These are phyloP conservation scores for Ectemnius cavifrons DNA, from an alignment of 2,888 invertebrate genomes.

Conservation along the genomic window DNA sequence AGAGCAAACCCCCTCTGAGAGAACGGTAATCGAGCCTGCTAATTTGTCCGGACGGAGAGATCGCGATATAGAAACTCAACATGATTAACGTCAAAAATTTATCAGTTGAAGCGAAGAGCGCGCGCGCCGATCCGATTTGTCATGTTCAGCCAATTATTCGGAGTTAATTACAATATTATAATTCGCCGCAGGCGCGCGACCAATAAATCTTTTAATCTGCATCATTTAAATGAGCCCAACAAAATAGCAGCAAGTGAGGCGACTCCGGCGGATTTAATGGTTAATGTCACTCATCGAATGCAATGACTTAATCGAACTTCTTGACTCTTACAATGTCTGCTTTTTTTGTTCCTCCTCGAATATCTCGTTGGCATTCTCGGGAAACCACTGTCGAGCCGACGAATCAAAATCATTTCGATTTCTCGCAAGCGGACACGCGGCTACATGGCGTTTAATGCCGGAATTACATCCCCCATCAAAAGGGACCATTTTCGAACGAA, in stretches of 20 bases:
- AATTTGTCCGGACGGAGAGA: background rate
- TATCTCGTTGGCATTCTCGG: too few relatives aligned
- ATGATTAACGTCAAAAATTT: conserved; percentile 22
- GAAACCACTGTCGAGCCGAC: background rate
- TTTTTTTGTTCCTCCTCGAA: too few relatives aligned
- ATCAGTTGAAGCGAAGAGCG: conserved; percentile 8
- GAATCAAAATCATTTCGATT: conserved; percentile 8
- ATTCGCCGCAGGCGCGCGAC: background rate
- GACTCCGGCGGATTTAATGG: background rate
- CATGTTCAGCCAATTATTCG: conserved; percentile 21
- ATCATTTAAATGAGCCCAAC: conserved; percentile 12
- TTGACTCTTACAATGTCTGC: too few relatives aligned
- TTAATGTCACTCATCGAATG: background rate
- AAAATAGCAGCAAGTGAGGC: conserved; percentile 4
- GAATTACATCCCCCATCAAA: conserved; percentile 4
- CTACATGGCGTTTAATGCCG: background rate
- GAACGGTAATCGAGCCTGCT: too few relatives aligned
- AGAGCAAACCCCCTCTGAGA: too few relatives aligned
- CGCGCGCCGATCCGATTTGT: conserved; percentile 8
- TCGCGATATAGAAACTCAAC: conserved; percentile 14
- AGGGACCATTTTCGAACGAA: conserved; percentile 1
- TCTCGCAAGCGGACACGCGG: background rate
- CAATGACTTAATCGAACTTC: background rate
- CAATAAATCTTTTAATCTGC: conserved; percentile 20
- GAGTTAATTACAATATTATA: conserved; percentile 25